Evolutionary conservation across 37 sponge, comb jelly and placozoan species (phyloP).

Genomic region (Chondrilla cf. caribensis): DNA sequence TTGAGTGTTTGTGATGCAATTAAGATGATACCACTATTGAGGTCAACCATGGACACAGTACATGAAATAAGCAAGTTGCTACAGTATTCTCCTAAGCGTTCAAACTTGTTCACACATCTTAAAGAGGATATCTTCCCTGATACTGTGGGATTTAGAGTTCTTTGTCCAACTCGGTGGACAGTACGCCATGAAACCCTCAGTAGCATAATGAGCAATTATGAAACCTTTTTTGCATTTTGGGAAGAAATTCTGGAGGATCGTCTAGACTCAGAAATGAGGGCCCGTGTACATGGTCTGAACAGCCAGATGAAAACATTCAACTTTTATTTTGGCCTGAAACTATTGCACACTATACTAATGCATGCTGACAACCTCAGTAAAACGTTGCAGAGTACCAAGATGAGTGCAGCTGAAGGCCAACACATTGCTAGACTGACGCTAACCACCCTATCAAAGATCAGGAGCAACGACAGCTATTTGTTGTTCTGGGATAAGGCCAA

Average conservation of each 20-base stretch:
- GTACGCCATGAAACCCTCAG: slow-evolving; percentile 30
- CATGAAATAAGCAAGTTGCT: slow-evolving; percentile 41
- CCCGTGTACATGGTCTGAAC: slow-evolving; percentile 20
- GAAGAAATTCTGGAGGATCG: slow-evolving; percentile 22
- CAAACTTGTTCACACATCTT: slow-evolving; percentile 6
- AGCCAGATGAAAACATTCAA: slow-evolving; percentile 34
- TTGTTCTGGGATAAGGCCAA: not conserved
- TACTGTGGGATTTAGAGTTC: slow-evolving; percentile 27
- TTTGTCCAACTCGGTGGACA: slow-evolving; percentile 47
- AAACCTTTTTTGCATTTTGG: slow-evolving; percentile 7
- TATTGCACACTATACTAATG: not conserved
- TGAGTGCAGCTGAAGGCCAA: slow-evolving; percentile 13
- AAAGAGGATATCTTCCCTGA: slow-evolving; percentile 15
- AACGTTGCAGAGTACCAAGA: slow-evolving; percentile 1
- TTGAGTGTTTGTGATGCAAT: slow-evolving; percentile 29
- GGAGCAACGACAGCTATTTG: not conserved
- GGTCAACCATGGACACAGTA: slow-evolving; percentile 36
- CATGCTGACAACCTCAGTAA: slow-evolving; percentile 5
- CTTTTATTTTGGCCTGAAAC: not conserved
- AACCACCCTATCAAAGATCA: slow-evolving; percentile 1
- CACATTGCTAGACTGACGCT: slow-evolving; percentile 6
- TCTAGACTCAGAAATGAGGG: slow-evolving; percentile 37
- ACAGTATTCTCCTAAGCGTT: slow-evolving; percentile 40
- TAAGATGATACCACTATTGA: slow-evolving; percentile 14
- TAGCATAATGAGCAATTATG: slow-evolving; percentile 24